Evolutionary conservation across 1,140 invertebrate genomes (phyloP), one percentile per base, ranked within the genome.

Genomic region (Pinna nobilis): DNA sequence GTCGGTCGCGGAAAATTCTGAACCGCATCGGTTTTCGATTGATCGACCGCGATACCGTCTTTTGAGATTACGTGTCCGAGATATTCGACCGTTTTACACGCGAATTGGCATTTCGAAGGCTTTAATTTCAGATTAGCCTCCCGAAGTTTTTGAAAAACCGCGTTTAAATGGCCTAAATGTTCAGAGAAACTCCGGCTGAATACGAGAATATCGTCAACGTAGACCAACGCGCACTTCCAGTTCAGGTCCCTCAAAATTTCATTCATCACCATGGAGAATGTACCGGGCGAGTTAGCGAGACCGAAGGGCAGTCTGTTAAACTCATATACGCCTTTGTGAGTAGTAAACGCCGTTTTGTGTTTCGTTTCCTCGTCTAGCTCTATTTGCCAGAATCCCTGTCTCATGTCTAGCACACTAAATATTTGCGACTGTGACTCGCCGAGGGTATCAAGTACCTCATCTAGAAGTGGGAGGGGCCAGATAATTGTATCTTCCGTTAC

Each of bases 321-420:
- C n/a, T n/a, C n/a, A n/a, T n/a, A n/a, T n/a, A n/a, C 30, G 15
- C 69, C 78, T 30, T 79, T 37, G 20, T 67, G 65, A 11, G 73
- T 77, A 13, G 76, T 74, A 44, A 82, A 82, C 2, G 72, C 75
- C 44, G 66, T 59, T 47, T 80, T 80, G 5, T 78, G 33, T 11
- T 25, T 67, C 9, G 33, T 61, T 5, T 61, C 50, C 41, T 32
- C 7, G 15, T 74, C 60, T 49, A 79, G 59, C n/a, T 49, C 20
- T 18, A 80, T 59, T 41, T 81, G 79, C 64, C 63, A 77, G 51
- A 68, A 81, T 35, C 44, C 65, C n/a, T 28, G 44, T 5, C 20
- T 13, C 5, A 80, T 51, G 68, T 81, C 79, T 5, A 77, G n/a
- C 5, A 49, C 28, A 3, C 59, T 23, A 30, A 51, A 11, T 57